A percentile compares a stretch with the other conserved stretches of the same genome.
Evolutionary conservation across 2,888 invertebrate species (phyloP).

Genomic region (Drosophila neotestacea): DNA sequence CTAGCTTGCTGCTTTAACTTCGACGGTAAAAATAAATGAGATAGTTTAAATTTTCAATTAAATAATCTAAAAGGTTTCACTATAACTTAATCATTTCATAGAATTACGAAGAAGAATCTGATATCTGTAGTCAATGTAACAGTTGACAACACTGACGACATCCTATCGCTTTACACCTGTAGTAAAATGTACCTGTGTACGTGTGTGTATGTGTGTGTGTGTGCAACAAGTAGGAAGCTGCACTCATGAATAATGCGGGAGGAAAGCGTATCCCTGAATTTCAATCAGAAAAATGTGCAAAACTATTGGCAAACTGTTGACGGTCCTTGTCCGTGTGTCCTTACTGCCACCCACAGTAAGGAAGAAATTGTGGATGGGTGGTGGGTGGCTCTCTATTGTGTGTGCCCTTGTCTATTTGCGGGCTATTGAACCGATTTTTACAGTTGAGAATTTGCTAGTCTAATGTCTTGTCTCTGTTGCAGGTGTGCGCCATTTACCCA

Average conservation of each 20-base stretch:
- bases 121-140: constrained; percentile 20
- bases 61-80: background rate
- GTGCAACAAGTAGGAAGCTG: constrained; percentile 55
- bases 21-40: too few species aligned
- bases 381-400: constrained; percentile 14
- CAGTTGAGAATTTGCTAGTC: constrained; percentile 20
- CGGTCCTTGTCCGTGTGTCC: constrained; percentile 18
- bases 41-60: too few species aligned
- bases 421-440: constrained; percentile 52
- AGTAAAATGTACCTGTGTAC: background rate
- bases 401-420: constrained; percentile 59
- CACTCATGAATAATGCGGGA: constrained; percentile 38
- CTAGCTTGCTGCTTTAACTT: too few species aligned
- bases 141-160: constrained; percentile 10
- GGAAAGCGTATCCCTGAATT: constrained; percentile 35
- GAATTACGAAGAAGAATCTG: constrained; percentile 3
- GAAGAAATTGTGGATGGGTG: background rate
- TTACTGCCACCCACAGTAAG: constrained; percentile 9
- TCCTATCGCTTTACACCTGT: constrained; percentile 1
- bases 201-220: constrained; percentile 16
- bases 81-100: background rate
- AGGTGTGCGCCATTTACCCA: constrained; percentile 57
- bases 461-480: constrained; percentile 49
- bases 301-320: constrained; percentile 67
- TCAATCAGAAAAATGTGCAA: constrained; percentile 59